These are phyloP conservation scores for Paracanthobrama guichenoti DNA, from an alignment of 2,113 vertebrate species.

Conservation along the genomic window DNA sequence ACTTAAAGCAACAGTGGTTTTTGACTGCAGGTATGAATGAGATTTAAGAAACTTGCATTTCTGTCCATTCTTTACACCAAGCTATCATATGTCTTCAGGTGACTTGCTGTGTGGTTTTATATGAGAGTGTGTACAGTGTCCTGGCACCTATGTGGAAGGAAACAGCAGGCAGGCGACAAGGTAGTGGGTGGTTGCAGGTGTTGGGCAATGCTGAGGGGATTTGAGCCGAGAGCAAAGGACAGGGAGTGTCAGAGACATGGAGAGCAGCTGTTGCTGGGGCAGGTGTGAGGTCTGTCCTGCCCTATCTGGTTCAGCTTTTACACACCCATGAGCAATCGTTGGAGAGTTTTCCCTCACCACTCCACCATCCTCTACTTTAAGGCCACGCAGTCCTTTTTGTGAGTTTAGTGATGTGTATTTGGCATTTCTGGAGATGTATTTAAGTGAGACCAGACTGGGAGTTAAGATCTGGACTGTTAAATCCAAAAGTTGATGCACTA, in stretches of 20 bases:
- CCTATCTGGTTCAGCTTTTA: slow-evolving; percentile 43
- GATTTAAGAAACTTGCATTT: neutral
- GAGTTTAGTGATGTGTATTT: slow-evolving; percentile 30
- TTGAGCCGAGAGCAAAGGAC: slow-evolving; percentile 40
- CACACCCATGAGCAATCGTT: slow-evolving; percentile 34
- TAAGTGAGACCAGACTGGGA: slow-evolving; percentile 10
- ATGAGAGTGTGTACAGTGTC: neutral
- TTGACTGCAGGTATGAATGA: neutral
- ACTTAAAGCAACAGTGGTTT: too few species aligned
- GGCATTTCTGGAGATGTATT: slow-evolving; percentile 15
- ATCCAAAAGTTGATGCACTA: slow-evolving; percentile 42
- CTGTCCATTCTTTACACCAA: neutral
- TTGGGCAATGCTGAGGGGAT: slow-evolving; percentile 46
- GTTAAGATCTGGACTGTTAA: slow-evolving; percentile 25
- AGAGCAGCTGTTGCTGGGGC: slow-evolving; percentile 59
- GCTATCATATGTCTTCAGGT: neutral
- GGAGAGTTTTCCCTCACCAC: slow-evolving; percentile 23
- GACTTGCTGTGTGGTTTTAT: neutral
- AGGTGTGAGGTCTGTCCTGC: slow-evolving; percentile 53
- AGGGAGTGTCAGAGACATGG: slow-evolving; percentile 52
- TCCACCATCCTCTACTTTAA: neutral
- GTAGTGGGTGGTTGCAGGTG: slow-evolving; percentile 15
- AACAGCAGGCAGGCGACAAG: slow-evolving; percentile 43
- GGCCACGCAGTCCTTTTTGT: neutral
- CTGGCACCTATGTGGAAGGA: slow-evolving; percentile 1